Evolutionary conservation across 2,113 vertebrate genomes (phyloP), one percentile per base, ranked within the genome.

Genomic region (Rhipidura dahli): DNA sequence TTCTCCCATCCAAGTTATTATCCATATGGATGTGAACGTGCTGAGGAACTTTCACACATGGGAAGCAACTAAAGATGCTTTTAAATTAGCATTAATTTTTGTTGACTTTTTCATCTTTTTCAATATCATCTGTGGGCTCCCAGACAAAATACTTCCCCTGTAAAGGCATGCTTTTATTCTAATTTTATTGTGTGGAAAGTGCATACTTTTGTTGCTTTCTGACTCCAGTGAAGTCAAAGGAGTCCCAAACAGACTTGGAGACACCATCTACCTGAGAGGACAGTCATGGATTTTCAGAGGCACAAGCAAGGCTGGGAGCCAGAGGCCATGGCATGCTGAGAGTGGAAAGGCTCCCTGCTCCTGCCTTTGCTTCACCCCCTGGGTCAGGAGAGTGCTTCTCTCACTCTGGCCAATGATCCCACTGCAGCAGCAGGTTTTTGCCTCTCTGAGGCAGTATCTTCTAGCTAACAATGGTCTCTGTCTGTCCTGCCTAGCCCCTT

Each of bases 1-100:
- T 82, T 3, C 17, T 91, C 10, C 20, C 18, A 27, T 51, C 15
- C 35, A 68, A 47, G 11, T 56, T 75, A 63, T 39, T 71, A 6
- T 56, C 15, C 30, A 6, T 6, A 10, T 47, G 31, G 65, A 44
- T 57, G 6, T 2, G 3, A 44, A 47, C 1, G 0, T 51, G 24
- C 40, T 3, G 2, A 78, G 27, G 33, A 60, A 54, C 21, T 44
- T 66, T 35, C 16, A 21, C 18, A 44, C 22, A 15, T 1, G 44
- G 33, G 33, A 83, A 56, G 13, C 18, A 72, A 50, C 8, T 28
- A 17, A 80, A 80, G 35, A 16, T 42, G 47, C 10, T 68, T 89
- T 77, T 31, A 51, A 75, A 76, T 78, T 22, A 70, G 2, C 7
- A 13, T 81, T 81, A 6, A 13, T 54, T 42, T 39, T 72, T 75